Base-by-base conservation (phyloP, 2,797 vertebrate species). In the Crax fasciolata region DNA sequence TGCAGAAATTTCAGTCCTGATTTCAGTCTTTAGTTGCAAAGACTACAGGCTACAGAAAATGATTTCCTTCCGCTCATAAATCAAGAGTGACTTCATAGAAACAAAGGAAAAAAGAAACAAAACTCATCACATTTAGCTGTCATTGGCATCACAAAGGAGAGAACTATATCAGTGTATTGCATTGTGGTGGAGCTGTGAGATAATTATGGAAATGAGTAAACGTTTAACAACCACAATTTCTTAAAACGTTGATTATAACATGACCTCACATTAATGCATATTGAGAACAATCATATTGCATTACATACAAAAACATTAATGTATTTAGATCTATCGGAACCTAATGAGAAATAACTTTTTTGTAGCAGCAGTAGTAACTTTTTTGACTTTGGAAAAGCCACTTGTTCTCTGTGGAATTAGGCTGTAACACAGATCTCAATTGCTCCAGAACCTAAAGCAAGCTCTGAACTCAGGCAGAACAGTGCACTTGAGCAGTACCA, bases 221-320 rank as follows among this genome's bases (percentile, higher is more conserved):
- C 87, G 94, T 41, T 35, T 67, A 87, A 89, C 3, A 51, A 94
- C 54, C 54, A 66, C 1, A 28, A 25, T 62, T 91, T 68, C 73
- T 72, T 84, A 90, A 96, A 89, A 94, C 72, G 89, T 85, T 96
- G 95, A 97, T 97, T 97, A 95, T 97, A 87, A 93, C 94, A 87
- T 92, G 97, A 97, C 95, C 96, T 95, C 88, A 85, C 76, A 66
- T 84, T 25, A 77, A 57, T 4, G 67, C 13, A 5, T 12, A 11
- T 54, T 38, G 32, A 82, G 74, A 94, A 79, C 77, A 76, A 90
- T 82, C 46, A 52, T 35, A 35, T 35, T 35, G 35, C 49, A 18
- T 73, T 71, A 70, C 19, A 67, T 13, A 11, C 10, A 32, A 5
- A 1, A 48, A 57, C 43, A 62, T 38, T 27, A 4, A 52, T 3